Evolutionary conservation across 2,888 invertebrate genomes (phyloP), one percentile per base, ranked within the genome.

Genomic region (Xestia sexstrigata): DNA sequence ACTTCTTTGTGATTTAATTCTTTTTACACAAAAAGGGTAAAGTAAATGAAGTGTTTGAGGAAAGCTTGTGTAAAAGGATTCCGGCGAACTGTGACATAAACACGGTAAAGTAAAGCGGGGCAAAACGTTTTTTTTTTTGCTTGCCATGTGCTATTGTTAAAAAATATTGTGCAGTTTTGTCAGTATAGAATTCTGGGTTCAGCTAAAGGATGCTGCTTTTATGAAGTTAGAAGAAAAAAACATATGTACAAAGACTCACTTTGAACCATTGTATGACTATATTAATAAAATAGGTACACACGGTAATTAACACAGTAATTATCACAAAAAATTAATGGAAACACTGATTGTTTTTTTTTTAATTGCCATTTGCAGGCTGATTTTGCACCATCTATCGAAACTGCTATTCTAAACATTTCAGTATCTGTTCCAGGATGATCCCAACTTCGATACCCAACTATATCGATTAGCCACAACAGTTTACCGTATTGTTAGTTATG

Each of bases 381-480:
- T 58, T 15, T 26, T 15, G 58, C 58, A 58, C 30, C 58, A 30
- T 42, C 11, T 45, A 7, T 30, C 30, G 7, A 6, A 0, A 35
- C 35, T n/a, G 13, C 11, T 20, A 23, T 52, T 45, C 26, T 1
- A 45, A 55, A 45, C 45, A 55, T 39, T 39, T 60, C 45, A 55
- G 11, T 47, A 39, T 30, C 47, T 26, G 8, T 63, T 55, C 9
- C 17, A 58, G 3, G 9, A 47, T 49, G 35, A 66, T 52, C 39
- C 0, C 7, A 76, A 78, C 62, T 58, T n/a, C 20, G 63, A 73
- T 23, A 52, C 2, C 2, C 20, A 70, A 79, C 58, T 55, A 52
- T 72, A 83, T 83, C 74, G 77, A 83, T 78, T 49, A 74, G 35
- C 72, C 67, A 35, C 35, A 55, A 75, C 55, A 77, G 65, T 73